phyloP scores from a whole-genome alignment of 2,888 invertebrate species.

The Norana najaformis region DNA sequence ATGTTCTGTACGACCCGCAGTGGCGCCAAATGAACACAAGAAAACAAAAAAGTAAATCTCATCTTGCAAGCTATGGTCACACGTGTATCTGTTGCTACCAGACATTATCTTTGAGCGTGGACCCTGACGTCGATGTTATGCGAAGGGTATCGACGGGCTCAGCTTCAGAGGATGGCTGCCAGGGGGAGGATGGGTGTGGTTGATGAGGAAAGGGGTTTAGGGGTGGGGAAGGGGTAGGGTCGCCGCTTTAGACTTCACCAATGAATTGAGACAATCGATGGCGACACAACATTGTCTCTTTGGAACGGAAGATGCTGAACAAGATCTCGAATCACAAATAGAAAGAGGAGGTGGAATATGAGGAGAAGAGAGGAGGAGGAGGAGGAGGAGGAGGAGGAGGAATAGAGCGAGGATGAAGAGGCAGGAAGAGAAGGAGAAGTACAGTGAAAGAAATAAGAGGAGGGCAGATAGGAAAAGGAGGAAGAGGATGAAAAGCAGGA shows the following conservation, averaged over 20 bases:
- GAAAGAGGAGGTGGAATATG: neutral
- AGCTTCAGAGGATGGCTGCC: neutral
- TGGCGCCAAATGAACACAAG: neutral
- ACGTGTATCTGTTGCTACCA: neutral
- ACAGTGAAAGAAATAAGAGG: neutral
- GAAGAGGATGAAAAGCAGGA: neutral
- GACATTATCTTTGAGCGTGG: neutral
- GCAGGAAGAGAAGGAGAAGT: neutral
- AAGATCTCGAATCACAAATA: neutral
- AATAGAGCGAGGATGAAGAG: neutral
- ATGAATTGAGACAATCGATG: conserved; percentile 5
- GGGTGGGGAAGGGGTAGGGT: neutral
- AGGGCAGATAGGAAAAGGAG: neutral
- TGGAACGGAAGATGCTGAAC: neutral
- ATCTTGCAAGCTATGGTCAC: neutral
- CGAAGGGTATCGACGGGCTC: neutral
- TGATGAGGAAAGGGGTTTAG: neutral
- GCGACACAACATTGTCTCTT: neutral
- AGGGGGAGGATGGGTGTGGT: neutral
- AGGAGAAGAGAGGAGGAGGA: neutral
- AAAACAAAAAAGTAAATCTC: neutral
- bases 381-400: neutral
- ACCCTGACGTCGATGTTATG: neutral
- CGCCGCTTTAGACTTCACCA: neutral
- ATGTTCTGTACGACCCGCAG: neutral